These are phyloP conservation scores for Ptiloglossa arizonensis DNA, from an alignment of 1,140 invertebrate genomes.

Conservation along the genomic window DNA sequence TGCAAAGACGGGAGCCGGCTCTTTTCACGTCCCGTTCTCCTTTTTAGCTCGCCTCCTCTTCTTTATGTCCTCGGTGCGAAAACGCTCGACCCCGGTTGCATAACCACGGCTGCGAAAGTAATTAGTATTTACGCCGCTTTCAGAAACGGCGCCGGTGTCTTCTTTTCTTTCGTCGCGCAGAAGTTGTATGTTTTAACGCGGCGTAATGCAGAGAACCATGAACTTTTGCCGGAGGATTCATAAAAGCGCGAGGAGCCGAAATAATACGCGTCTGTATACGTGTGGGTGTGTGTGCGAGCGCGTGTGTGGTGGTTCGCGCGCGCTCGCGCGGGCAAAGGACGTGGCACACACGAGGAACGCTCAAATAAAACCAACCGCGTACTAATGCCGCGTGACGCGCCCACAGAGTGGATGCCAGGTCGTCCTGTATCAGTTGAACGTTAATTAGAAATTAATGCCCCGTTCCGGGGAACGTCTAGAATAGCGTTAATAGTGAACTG, in stretches of 20 bases:
- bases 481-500: conserved; percentile 69
- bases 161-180: conserved; percentile 53
- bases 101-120: conserved; percentile 53
- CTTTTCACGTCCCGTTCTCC: conserved; percentile 41
- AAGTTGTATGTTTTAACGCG: conserved; percentile 52
- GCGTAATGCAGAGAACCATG: conserved; percentile 54
- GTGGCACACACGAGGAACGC: too few relatives aligned
- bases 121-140: conserved; percentile 69
- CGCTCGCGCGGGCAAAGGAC: background rate
- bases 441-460: conserved; percentile 77
- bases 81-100: conserved; percentile 49
- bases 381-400: background rate
- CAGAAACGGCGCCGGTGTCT: conserved; percentile 55
- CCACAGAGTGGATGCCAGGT: background rate
- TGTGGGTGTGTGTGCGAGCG: conserved; percentile 17
- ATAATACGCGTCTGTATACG: conserved; percentile 17
- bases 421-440: conserved; percentile 61
- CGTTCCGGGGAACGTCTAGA: conserved; percentile 61
- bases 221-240: conserved; percentile 54
- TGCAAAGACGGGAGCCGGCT: conserved; percentile 39
- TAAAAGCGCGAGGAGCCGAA: conserved; percentile 46
- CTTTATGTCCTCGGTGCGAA: conserved; percentile 30
- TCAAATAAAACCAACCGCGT: background rate
- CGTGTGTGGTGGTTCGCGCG: too few relatives aligned
- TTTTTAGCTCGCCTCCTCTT: conserved; percentile 34